phyloP scores from a whole-genome alignment of 2,113 vertebrate species.

The Columbina picui region DNA sequence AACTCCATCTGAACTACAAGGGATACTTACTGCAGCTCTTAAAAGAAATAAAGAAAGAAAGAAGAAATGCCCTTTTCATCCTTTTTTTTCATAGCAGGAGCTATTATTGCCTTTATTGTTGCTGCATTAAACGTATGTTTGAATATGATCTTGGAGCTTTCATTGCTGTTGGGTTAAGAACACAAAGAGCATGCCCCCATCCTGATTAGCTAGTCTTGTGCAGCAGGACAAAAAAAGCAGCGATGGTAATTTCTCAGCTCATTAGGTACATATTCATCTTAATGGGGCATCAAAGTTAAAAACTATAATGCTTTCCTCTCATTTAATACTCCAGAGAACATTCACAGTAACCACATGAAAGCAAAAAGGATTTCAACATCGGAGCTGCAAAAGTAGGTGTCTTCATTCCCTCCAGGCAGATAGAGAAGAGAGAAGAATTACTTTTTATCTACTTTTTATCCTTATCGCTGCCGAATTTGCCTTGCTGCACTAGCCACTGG shows the following conservation, averaged over 20 bases:
- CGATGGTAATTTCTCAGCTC: conserved; percentile 75
- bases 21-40: not conserved
- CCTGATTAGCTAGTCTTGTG: conserved; percentile 51
- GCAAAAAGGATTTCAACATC: conserved; percentile 63
- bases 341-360: conserved; percentile 71
- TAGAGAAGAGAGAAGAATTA: not conserved
- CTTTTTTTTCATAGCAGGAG: conserved; percentile 29
- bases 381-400: conserved; percentile 64
- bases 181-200: conserved; percentile 1
- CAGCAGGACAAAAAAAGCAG: not conserved
- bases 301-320: conserved; percentile 75
- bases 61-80: conserved; percentile 1
- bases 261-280: conserved; percentile 77
- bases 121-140: conserved; percentile 59
- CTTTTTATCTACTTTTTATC: not conserved
- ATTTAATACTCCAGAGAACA: conserved; percentile 75
- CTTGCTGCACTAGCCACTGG: not conserved
- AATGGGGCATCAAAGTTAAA: conserved; percentile 78
- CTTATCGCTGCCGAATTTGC: not conserved
- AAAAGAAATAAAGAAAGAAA: not conserved
- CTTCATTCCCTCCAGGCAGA: conserved; percentile 49
- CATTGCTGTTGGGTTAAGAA: conserved; percentile 40
- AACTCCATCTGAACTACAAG: not conserved
- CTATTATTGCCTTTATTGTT: conserved; percentile 57
- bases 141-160: conserved; percentile 47